A percentile compares a stretch with the other conserved stretches of the same genome.
Conservation (phyloP, 2,888 invertebrate genomes). For the Aporophyla nigra region DNA sequence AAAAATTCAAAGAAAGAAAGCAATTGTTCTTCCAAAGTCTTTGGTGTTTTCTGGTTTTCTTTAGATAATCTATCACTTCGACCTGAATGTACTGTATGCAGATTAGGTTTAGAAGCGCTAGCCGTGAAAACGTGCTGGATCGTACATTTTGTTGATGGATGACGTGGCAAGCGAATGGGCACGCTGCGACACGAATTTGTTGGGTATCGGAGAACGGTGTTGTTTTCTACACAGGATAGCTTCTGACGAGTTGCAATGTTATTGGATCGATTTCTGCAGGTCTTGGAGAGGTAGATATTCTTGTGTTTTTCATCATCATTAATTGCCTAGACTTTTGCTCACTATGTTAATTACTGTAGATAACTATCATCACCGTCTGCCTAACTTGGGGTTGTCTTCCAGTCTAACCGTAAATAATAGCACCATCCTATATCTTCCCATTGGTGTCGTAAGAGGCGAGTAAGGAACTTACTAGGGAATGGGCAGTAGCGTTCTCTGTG, state of each 20-base stretch:
- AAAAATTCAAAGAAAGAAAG: constrained; percentile 43
- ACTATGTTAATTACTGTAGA: too few relatives aligned
- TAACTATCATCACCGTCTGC: too few relatives aligned
- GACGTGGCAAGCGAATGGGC: constrained; percentile 57
- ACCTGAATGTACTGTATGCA: constrained; percentile 64
- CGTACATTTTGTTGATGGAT: constrained; percentile 69
- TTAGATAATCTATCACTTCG: constrained; percentile 66
- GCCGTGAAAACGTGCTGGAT: constrained; percentile 62
- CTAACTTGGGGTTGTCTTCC: too few relatives aligned
- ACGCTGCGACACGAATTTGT: constrained; percentile 61
- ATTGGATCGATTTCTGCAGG: constrained; percentile 16
- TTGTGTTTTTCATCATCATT: too few relatives aligned
- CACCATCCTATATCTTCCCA: too few relatives aligned
- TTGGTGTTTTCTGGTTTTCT: constrained; percentile 51
- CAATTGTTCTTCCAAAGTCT: constrained; percentile 47
- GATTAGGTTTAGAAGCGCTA: constrained; percentile 64
- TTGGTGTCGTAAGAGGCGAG: too few relatives aligned
- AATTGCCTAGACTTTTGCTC: too few relatives aligned
- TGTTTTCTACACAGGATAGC: constrained; percentile 38
- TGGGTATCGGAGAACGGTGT: constrained; percentile 13
- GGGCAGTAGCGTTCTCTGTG: too few relatives aligned
- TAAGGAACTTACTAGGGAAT: too few relatives aligned
- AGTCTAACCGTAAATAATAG: too few relatives aligned
- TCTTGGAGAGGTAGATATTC: not conserved
- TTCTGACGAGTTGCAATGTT: constrained; percentile 12